Evolutionary conservation across 1,140 invertebrate genomes (phyloP).

Genomic region (Himalopsyche phryganea): DNA sequence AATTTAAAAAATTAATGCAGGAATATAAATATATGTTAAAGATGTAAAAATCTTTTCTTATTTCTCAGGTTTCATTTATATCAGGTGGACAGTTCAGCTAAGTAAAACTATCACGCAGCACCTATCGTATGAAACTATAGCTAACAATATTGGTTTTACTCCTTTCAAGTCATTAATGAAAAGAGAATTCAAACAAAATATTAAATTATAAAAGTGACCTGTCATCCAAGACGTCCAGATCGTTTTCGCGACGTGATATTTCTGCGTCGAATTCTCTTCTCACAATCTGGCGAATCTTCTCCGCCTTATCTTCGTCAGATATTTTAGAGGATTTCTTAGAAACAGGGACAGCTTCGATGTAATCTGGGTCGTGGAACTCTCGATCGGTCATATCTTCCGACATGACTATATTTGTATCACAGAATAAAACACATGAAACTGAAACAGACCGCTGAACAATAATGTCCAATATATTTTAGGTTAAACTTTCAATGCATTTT

Average conservation of each 20-base stretch:
- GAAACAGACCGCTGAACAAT: too few relatives aligned
- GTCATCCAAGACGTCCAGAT: conserved; percentile 36
- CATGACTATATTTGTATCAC: neutral
- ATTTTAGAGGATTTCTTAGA: neutral
- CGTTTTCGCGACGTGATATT: conserved; percentile 42
- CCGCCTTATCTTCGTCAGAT: conserved; percentile 3
- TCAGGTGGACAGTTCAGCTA: neutral
- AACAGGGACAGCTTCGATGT: conserved; percentile 1
- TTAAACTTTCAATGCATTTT: too few relatives aligned
- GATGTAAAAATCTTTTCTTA: neutral
- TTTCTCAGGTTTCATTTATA: neutral
- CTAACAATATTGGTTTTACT: neutral
- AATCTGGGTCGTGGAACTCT: conserved; percentile 11
- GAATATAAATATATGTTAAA: neutral
- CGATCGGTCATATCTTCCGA: neutral
- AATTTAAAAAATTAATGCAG: too few relatives aligned
- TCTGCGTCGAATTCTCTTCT: conserved; percentile 46
- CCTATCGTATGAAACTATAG: neutral
- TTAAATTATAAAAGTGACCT: neutral
- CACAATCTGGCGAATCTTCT: conserved; percentile 32
- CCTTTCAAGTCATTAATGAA: neutral
- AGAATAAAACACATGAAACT: too few relatives aligned
- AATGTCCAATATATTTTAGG: too few relatives aligned
- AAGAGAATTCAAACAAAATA: neutral
- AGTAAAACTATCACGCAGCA: neutral